Evolutionary conservation across 2,797 vertebrate genomes (phyloP), one percentile per base, ranked within the genome.

Genomic region (Pyrocephalus nanus): DNA sequence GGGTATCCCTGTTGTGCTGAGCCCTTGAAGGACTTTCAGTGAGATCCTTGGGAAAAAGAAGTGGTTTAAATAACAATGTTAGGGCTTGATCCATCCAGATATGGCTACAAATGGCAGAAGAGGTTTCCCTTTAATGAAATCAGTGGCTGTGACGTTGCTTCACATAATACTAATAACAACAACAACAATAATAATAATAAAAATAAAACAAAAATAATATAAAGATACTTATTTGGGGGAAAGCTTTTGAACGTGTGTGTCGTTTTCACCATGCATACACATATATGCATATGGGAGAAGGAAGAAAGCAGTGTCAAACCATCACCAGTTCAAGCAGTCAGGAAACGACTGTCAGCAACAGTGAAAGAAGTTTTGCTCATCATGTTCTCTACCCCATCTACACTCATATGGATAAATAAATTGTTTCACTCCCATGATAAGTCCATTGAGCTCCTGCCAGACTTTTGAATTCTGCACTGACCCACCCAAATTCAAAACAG

Each of bases 401-500:
- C 91, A 94, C 61, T 91, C 27, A 57, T 72, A 90, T 34, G 42
- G 84, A 83, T 93, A 92, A 85, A 95, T 81, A 89, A 93, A 91
- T 93, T 38, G 43, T 79, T 92, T 91, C 77, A 45, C 50, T 83
- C 72, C 79, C 66, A 72, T 90, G 90, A 86, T 67, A 90, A 92
- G 73, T 60, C 88, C 85, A 92, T 51, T 62, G 89, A 94, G 76
- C 74, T 90, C 50, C 85, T 90, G 78, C 60, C 73, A 93, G 82
- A 55, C 64, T 94, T 93, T 76, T 73, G 3, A 27, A 90, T 72
- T 91, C 76, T 91, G 70, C 76, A 90, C 38, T 93, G 79, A 96
- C 82, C 88, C 76, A 92, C 64, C 30, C 78, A 87, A 94, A 92
- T 72, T 84, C 73, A 81, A 71, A 91, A 91, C 13, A 85, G 76